Evolutionary conservation across 2,797 vertebrate genomes (phyloP), one percentile per base, ranked within the genome.

Genomic region (Hyperoplus immaculatus): DNA sequence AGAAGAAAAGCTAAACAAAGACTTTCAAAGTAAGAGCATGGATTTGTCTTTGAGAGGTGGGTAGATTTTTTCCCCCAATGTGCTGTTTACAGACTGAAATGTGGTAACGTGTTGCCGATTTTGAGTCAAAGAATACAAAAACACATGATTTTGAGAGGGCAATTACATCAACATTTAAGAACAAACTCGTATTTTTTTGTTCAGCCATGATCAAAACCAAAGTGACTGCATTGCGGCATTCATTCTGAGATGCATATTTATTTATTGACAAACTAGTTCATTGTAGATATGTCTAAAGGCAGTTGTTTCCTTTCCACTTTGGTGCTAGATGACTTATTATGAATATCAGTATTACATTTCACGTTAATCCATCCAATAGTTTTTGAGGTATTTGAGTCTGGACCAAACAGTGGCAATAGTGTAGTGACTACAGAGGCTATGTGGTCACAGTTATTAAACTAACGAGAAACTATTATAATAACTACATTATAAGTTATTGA

Each of bases 21-120:
- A 53, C 51, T 85, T 89, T 86, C 77, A 82, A 64, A 84, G 56
- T 84, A 85, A 86, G 68, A 82, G 74, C 64, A 51, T 14, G 18
- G 8, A 21, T 59, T 62, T 57, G 41, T 54, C 69, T 67, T 60
- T 58, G 29, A 58, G 13, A 18, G 38, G 45, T 58, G 10, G 46
- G 38, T 11, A 13, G 21, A 55, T 15, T 51, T 53, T 55, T 46
- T 29, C 11, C 42, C 53, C 39, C 8, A 15, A 3, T 50, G 38
- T 53, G 42, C 42, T 10, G 49, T 3, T 49, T 66, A 13, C n/a
- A n/a, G 39, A 11, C n/a, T 21, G n/a, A 7, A 18, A 1, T 63
- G 45, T 47, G 21, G 1, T n/a, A 2, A 47, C 1, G 16, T 45
- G 42, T 14, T 29, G 6, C 42, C 4, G 18, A 29, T 12, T 15